These are phyloP conservation scores for Anthopleura xanthogrammica DNA, from an alignment of 92 coral and sea anemone genomes.

Conservation along the genomic window DNA sequence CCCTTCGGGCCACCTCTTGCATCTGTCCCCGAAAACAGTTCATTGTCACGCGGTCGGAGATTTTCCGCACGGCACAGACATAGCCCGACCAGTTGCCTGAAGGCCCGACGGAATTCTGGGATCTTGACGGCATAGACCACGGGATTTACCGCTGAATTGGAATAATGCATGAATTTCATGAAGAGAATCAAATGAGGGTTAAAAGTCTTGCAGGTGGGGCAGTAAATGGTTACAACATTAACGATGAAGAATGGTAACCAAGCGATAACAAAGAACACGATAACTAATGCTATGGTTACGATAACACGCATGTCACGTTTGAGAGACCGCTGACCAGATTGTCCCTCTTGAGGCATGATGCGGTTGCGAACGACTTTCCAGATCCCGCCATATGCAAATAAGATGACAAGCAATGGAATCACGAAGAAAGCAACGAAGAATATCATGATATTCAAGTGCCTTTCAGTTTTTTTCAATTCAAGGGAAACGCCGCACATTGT, in stretches of 20 bases:
- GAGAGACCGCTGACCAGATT: conserved; percentile 48
- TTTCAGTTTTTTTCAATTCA: conserved; percentile 32
- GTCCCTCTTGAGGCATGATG: conserved; percentile 57
- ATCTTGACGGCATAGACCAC: conserved; percentile 84
- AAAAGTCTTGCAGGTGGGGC: conserved; percentile 29
- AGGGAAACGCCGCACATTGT: conserved; percentile 46
- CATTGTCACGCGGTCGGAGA: conserved; percentile 46
- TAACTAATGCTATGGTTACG: conserved; percentile 82
- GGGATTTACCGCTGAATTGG: conserved; percentile 84
- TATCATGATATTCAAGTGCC: conserved; percentile 54
- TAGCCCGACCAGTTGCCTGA: conserved; percentile 67
- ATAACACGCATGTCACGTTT: conserved; percentile 94
- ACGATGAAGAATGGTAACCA: conserved; percentile 84
- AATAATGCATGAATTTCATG: conserved; percentile 80
- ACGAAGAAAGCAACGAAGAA: conserved; percentile 68
- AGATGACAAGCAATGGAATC: conserved; percentile 69
- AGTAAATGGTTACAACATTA: conserved; percentile 58
- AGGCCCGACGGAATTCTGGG: conserved; percentile 91
- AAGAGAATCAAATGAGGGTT: conserved; percentile 45
- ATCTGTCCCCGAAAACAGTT: conserved; percentile 74
- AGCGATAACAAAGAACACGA: conserved; percentile 76
- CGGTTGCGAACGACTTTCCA: conserved; percentile 71
- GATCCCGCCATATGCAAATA: conserved; percentile 72
- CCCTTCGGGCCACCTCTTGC: conserved; percentile 32
- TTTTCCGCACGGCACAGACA: conserved; percentile 66